Percentiles rank a stretch among this genome's conserved stretches.
phyloP scores from a whole-genome alignment of 2,113 vertebrate species.

The Amblyopsis rosae region DNA sequence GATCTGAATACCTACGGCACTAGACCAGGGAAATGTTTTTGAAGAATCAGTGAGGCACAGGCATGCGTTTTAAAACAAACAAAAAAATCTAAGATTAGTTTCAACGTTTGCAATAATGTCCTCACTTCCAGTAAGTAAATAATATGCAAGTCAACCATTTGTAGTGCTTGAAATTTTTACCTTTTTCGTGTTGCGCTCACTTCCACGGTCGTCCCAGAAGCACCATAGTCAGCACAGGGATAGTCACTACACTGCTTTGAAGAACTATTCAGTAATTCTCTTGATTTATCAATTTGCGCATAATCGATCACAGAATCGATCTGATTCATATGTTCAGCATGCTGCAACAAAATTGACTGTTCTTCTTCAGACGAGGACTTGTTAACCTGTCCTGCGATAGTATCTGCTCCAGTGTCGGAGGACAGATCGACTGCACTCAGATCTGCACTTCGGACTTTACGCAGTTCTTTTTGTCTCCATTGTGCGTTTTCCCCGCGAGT shows the following conservation, averaged over 20 bases:
- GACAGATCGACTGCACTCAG: conserved; percentile 73
- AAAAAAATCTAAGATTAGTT: too few relatives aligned
- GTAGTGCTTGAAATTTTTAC: conserved; percentile 20
- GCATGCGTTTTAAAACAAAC: too few relatives aligned
- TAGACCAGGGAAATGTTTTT: too few relatives aligned
- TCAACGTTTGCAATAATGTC: too few relatives aligned
- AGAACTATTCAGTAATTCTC: conserved; percentile 56
- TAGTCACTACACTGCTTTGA: conserved; percentile 37
- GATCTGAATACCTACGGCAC: too few relatives aligned
- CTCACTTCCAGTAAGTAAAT: too few relatives aligned
- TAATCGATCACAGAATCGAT: conserved; percentile 31
- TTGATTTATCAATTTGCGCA: not conserved
- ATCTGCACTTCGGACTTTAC: conserved; percentile 86
- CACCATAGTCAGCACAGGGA: conserved; percentile 42
- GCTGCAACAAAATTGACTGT: conserved; percentile 44
- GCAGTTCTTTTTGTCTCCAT: conserved; percentile 83
- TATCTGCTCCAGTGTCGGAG: conserved; percentile 47
- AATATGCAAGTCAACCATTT: too few relatives aligned
- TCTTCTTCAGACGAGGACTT: conserved; percentile 52
- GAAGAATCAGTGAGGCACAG: too few relatives aligned
- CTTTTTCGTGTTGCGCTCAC: conserved; percentile 42
- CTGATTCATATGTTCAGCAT: conserved; percentile 28
- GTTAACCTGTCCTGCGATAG: conserved; percentile 41
- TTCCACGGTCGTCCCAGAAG: conserved; percentile 41
- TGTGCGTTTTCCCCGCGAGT: conserved; percentile 67